Evolutionary conservation across 2,113 vertebrate species (phyloP).

Genomic region (Lonchura striata): DNA sequence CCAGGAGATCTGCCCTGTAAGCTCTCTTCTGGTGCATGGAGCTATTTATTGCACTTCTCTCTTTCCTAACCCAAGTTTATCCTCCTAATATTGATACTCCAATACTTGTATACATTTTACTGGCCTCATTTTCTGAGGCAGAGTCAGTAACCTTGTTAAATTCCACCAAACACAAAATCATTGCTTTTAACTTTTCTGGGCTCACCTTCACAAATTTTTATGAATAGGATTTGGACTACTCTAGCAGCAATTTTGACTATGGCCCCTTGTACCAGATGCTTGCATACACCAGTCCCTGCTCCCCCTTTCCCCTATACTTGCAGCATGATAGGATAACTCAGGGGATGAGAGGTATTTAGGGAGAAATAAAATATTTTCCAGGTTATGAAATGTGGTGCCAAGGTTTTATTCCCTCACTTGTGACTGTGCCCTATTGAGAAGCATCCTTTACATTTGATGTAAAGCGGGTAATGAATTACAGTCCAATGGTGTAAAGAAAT

Average conservation of each 20-base stretch:
- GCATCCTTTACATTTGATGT: neutral
- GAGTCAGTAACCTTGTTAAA: slow-evolving; percentile 4
- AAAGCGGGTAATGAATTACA: neutral
- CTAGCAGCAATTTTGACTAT: neutral
- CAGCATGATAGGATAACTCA: neutral
- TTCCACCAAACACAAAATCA: neutral
- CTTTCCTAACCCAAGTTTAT: neutral
- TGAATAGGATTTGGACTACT: slow-evolving; percentile 18
- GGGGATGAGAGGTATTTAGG: neutral
- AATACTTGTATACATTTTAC: neutral
- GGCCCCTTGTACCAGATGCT: neutral
- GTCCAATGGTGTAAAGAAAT: neutral
- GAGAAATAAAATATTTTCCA: neutral
- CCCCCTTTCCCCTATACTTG: neutral
- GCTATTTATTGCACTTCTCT: neutral
- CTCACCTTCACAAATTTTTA: neutral
- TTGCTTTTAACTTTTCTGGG: neutral
- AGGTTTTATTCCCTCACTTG: neutral
- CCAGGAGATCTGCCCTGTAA: neutral
- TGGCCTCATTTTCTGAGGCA: slow-evolving; percentile 8
- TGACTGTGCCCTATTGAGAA: neutral
- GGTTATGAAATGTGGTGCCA: neutral
- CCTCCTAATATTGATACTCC: neutral
- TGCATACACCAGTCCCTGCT: neutral
- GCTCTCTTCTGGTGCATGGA: neutral